Evolutionary conservation across 2,797 vertebrate species (phyloP).

Genomic region (Cynopterus sphinx): DNA sequence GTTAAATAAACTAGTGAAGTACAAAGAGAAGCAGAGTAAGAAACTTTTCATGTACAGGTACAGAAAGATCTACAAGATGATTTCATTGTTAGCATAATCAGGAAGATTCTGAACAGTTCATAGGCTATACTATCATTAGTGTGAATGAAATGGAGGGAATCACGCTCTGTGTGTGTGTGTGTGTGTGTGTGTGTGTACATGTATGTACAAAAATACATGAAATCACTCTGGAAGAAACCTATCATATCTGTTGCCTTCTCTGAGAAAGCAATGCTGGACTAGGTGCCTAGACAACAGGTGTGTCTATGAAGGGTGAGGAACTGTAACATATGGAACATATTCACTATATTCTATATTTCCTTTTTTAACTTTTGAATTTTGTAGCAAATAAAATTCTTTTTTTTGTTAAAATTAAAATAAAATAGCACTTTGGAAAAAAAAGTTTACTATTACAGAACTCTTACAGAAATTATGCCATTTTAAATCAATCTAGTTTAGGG

Average conservation of each 20-base stretch:
- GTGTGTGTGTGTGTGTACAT: too few species aligned
- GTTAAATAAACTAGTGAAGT: not conserved
- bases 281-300: not conserved
- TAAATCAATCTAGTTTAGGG: not conserved
- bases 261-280: fast-evolving
- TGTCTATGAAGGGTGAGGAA: not conserved
- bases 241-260: not conserved
- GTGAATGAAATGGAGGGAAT: not conserved
- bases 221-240: not conserved
- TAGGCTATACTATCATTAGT: not conserved
- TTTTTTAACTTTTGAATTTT: not conserved
- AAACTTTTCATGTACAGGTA: not conserved
- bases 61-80: not conserved
- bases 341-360: not conserved
- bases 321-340: not conserved
- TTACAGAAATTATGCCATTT: not conserved
- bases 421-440: not conserved
- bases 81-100: not conserved
- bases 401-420: not conserved
- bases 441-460: not conserved
- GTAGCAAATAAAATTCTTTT: not conserved
- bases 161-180: not conserved
- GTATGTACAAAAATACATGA: not conserved
- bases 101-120: not conserved
- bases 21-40: not conserved